Base-by-base conservation (phyloP, 2,797 vertebrate species). In the Gephyroberyx darwinii region DNA sequence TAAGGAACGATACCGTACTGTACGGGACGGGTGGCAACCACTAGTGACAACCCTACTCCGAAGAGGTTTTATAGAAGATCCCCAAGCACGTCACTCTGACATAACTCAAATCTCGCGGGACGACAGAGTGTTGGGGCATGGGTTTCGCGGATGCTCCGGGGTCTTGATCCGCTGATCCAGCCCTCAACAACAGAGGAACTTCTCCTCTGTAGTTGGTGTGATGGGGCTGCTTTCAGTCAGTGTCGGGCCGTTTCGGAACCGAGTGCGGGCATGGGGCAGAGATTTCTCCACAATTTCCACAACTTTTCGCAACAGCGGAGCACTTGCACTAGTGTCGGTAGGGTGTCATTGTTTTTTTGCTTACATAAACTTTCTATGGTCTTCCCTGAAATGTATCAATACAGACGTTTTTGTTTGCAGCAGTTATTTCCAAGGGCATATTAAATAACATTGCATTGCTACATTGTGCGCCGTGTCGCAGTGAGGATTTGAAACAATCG, bases 201-300 rank as follows among this genome's bases (percentile, higher is more conserved):
- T 30, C 56, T 47, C 17, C 43, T 13, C 26, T 26, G 26, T 7
- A 19, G 41, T 51, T 5, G 62, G 26, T 5, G 51, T 47, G 22
- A 90, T 92, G 84, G 86, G 74, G 26, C 53, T 90, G 1, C 31
- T 91, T 8, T 84, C 65, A 26, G 16, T 65, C 5, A 52, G 68
- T 43, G 55, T 74, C 10, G 75, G 79, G 3, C 74, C 77, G 1
- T 60, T 89, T 53, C 79, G 84, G 71, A 83, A 74, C 77, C 83
- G 87, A 6, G 39, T 78, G 5, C 41, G 83, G 52, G 55, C 59
- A 1, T 88, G 87, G 82, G 82, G 74, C 17, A 78, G 75, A 71
- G 53, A 82, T 16, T 53, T 81, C 0, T 64, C 74, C 5, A 68
- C 65, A 0, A n/a, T 86, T 13, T 65, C 77, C 1, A 17, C 81